Evolutionary conservation across 2,113 vertebrate species (phyloP).

Genomic region (Halichoerus grypus): DNA sequence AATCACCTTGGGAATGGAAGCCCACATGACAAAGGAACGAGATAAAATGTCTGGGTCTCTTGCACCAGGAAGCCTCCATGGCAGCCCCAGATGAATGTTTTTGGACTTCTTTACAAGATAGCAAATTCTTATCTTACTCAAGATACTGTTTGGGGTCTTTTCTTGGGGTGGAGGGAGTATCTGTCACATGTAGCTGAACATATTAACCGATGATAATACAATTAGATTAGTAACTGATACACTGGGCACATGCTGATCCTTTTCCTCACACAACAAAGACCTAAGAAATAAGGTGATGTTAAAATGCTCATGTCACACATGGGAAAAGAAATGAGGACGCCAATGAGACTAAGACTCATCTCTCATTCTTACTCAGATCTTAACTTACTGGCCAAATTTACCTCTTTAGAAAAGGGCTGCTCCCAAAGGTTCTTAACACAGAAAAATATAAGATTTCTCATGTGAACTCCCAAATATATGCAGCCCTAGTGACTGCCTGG

Average conservation of each 20-base stretch:
- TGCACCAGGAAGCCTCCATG: not conserved
- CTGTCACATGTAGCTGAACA: not conserved
- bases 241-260: not conserved
- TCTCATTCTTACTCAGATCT: not conserved
- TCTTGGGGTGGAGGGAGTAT: not conserved
- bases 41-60: not conserved
- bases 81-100: not conserved
- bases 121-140: not conserved
- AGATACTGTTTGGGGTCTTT: not conserved
- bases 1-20: not conserved
- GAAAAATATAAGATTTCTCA: conserved; percentile 35
- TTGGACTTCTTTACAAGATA: not conserved
- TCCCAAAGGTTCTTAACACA: not conserved
- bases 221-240: not conserved
- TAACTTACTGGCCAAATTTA: not conserved
- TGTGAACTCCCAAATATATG: conserved; percentile 69
- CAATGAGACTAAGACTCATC: not conserved
- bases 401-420: not conserved
- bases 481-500: not conserved
- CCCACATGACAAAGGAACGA: not conserved
- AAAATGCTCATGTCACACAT: not conserved
- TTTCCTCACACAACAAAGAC: not conserved
- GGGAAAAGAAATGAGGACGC: not conserved
- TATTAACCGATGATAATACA: not conserved
- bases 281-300: not conserved